phyloP scores from a whole-genome alignment of 2,113 vertebrate species.

The Chiloscyllium plagiosum region DNA sequence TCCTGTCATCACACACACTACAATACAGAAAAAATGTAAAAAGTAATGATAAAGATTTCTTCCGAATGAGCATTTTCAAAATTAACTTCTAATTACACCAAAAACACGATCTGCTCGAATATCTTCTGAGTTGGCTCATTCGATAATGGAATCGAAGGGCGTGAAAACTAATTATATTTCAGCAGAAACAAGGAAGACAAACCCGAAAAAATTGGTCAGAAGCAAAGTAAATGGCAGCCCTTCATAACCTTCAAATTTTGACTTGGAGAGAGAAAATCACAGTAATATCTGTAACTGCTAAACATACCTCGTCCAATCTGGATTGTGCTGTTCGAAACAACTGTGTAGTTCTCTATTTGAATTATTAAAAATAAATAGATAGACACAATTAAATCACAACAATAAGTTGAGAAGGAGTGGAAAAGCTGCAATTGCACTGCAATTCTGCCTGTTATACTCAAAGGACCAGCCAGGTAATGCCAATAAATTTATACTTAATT shows the following conservation, averaged over 20 bases:
- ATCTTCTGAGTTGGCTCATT: background rate
- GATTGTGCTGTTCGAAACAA: background rate
- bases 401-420: background rate
- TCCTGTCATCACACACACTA: background rate
- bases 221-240: background rate
- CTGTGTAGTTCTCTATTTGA: background rate
- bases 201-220: background rate
- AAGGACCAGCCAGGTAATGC: background rate
- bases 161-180: background rate
- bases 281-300: background rate
- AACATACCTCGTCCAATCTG: background rate
- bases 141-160: background rate
- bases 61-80: background rate
- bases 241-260: background rate
- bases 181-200: background rate
- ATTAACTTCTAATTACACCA: background rate
- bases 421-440: background rate
- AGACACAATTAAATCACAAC: background rate
- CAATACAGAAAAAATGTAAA: background rate
- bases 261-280: background rate
- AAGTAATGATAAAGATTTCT: background rate
- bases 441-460: background rate
- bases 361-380: background rate
- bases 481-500: background rate
- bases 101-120: too few species aligned